Base-by-base conservation (phyloP, 1,140 invertebrate species). In the Metopolophium dirhodum region DNA sequence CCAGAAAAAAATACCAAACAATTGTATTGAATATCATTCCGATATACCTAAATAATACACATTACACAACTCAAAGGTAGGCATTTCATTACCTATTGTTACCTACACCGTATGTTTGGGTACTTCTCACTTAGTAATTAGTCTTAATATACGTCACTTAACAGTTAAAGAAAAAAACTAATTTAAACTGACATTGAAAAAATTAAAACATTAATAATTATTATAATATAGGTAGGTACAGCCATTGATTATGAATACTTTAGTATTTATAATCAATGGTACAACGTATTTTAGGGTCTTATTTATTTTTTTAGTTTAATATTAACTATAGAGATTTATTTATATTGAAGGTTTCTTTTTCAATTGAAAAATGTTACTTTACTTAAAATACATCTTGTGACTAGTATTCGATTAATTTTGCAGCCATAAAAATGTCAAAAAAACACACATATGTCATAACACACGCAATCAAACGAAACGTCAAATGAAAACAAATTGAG, bases 401-500 rank as follows among this genome's bases (percentile, higher is more conserved):
- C 61, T 77, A 11, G 30, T 77, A 77, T 77, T 77, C 4, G n/a
- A 77, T 77, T 77, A 77, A 77, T 77, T 77, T 77, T n/a, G 61
- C 61, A 77, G 61, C 61, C 61, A 77, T 77, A 77, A 77, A 77
- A 77, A 77, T 77, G 61, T n/a, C 61, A 77, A 4, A 35, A 77
- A 77, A 77, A 77, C n/a, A 77, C n/a, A 77, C 61, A 68, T n/a
- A 68, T 68, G 61, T 68, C 61, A 68, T 68, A n/a, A 68, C 26
- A 68, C 6, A n/a, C 14, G 61, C 30, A 77, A 77, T 77, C 61
- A 77, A 77, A 77, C n/a, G 4, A 77, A 77, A 77, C n/a, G 14
- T n/a, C 61, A 77, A 77, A n/a, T 77, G 61, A 77, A 77, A 77
- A 77, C 30, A 77, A 77, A 77, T 77, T 77, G 30, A 77, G 61